Percentiles rank a stretch among this genome's conserved stretches.
Conservation (phyloP, 2,797 vertebrate species). For the Coilia nasus region DNA sequence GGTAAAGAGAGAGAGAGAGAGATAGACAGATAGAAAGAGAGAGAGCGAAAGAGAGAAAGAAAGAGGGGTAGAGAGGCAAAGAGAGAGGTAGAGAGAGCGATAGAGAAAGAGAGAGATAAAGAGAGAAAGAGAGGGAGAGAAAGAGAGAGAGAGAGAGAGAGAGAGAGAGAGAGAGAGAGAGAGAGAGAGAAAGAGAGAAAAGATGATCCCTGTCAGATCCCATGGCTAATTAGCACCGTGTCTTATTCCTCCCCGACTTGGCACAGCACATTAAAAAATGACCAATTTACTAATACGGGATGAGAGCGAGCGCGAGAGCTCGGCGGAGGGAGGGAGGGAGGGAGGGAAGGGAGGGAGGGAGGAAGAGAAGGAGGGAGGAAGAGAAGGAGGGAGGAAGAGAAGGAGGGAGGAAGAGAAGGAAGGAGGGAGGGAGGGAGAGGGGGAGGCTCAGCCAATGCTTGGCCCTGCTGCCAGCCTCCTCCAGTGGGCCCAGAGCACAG, state of each 20-base stretch:
- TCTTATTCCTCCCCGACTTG: constrained; percentile 53
- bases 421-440: too few relatives aligned
- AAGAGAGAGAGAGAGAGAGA: neutral
- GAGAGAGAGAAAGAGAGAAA: constrained; percentile 33
- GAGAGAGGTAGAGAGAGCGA: neutral
- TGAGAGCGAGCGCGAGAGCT: constrained; percentile 22
- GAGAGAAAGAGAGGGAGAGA: constrained; percentile 10
- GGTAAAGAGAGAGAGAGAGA: neutral
- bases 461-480: neutral
- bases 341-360: neutral
- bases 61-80: neutral
- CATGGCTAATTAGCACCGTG: constrained; percentile 55
- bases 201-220: constrained; percentile 44
- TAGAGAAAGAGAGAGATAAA: neutral
- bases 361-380: neutral
- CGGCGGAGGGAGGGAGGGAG: neutral
- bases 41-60: constrained; percentile 28
- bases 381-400: neutral
- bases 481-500: neutral
- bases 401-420: neutral
- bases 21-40: neutral
- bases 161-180: neutral
- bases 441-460: neutral
- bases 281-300: constrained; percentile 51
- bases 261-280: constrained; percentile 55